Evolutionary conservation across 2,797 vertebrate genomes (phyloP).

Genomic region (Tinamus major): DNA sequence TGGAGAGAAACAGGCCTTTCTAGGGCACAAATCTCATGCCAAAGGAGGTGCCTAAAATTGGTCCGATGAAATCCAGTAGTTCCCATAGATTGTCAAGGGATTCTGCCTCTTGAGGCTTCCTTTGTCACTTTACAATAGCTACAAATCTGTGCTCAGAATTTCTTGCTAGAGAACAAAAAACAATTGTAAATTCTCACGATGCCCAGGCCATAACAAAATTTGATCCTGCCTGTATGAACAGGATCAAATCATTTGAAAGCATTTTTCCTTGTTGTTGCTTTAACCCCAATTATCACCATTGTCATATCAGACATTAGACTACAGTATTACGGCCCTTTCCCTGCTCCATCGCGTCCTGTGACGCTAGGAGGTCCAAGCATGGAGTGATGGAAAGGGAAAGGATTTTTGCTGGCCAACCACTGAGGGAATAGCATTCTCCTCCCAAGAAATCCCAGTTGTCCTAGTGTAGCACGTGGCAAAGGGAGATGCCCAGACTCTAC

Average conservation of each 20-base stretch:
- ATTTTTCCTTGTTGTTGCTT: neutral
- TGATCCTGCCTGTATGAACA: neutral
- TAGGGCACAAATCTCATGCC: neutral
- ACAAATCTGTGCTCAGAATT: accelerated
- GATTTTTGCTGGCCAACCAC: neutral
- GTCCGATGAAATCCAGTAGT: neutral
- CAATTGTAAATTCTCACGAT: accelerated
- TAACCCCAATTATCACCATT: neutral
- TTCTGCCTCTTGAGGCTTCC: accelerated
- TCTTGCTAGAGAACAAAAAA: neutral
- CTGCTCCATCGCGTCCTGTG: accelerated
- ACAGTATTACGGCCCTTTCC: neutral
- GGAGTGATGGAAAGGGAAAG: neutral
- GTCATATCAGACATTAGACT: neutral
- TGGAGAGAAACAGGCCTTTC: neutral
- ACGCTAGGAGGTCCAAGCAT: neutral
- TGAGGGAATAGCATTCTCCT: neutral
- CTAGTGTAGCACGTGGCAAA: neutral
- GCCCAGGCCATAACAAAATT: neutral
- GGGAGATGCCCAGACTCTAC: accelerated
- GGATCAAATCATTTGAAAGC: neutral
- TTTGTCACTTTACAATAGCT: neutral
- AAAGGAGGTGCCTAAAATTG: neutral
- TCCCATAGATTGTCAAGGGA: neutral
- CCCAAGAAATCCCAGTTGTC: neutral